A percentile compares a stretch with the other conserved stretches of the same genome.
These are phyloP conservation scores for Pelecanoides urinatrix DNA, from an alignment of 2,113 vertebrate genomes.

Conservation along the genomic window DNA sequence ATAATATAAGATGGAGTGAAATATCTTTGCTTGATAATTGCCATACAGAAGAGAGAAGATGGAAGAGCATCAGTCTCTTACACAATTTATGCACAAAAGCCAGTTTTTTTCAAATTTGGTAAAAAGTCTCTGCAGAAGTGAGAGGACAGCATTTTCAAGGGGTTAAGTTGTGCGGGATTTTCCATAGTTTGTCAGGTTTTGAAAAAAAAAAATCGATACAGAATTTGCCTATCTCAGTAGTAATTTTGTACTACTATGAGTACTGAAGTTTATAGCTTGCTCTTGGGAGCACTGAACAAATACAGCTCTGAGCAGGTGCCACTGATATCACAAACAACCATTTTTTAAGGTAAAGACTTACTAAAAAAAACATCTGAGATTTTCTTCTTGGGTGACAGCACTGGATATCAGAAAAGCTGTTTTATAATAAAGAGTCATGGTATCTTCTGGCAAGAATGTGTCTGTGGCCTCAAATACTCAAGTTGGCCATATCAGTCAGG, in stretches of 20 bases:
- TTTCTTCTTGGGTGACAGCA: neutral
- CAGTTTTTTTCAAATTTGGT: neutral
- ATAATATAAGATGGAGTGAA: neutral
- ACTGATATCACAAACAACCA: neutral
- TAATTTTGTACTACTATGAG: neutral
- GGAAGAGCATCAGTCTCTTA: neutral
- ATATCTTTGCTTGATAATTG: neutral
- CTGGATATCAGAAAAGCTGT: neutral
- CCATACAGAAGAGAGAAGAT: neutral
- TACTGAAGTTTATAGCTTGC: neutral
- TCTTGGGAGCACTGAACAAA: neutral
- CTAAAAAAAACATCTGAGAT: rapidly evolving
- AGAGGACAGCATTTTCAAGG: neutral
- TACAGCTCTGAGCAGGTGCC: neutral
- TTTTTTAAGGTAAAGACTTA: neutral
- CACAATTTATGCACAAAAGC: neutral
- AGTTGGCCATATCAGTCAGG: neutral
- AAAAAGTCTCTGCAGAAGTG: neutral
- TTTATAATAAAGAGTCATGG: neutral
- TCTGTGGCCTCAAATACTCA: neutral
- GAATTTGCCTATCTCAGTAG: neutral
- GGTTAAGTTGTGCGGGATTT: neutral
- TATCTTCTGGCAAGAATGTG: neutral
- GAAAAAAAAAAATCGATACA: neutral
- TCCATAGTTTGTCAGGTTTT: neutral